Evolutionary conservation across 2,888 invertebrate genomes (phyloP).

Genomic region (Sussaba pulchella): DNA sequence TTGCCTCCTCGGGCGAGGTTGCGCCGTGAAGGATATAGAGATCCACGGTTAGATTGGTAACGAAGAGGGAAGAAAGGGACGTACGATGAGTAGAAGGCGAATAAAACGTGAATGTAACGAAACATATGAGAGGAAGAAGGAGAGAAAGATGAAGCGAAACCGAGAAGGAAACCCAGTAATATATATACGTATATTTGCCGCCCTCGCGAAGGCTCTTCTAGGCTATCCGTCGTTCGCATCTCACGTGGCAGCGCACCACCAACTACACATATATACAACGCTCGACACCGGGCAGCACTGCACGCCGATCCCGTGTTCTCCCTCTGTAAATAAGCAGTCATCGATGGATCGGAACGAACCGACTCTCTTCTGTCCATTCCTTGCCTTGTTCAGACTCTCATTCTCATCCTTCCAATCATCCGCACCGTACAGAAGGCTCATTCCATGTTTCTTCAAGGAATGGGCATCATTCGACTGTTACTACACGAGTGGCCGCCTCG

Average conservation of each 20-base stretch:
- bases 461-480: no score
- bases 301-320: conserved; percentile 74
- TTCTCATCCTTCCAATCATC: conserved; percentile 16
- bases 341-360: conserved; percentile 77
- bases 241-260: conserved; percentile 64
- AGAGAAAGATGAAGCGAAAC: conserved; percentile 13
- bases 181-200: conserved; percentile 63
- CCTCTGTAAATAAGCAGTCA: conserved; percentile 82
- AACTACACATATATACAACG: conserved; percentile 29
- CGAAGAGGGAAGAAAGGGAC: conserved; percentile 62
- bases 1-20: conserved; percentile 79
- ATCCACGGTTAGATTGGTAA: conserved; percentile 69
- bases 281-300: conserved; percentile 50
- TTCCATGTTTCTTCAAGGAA: neutral
- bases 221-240: conserved; percentile 70
- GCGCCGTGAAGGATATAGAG: conserved; percentile 68
- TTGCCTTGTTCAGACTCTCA: conserved; percentile 6
- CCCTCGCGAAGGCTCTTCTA: conserved; percentile 68
- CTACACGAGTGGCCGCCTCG: no score
- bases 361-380: conserved; percentile 44
- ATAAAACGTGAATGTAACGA: conserved; percentile 60
- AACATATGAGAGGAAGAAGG: conserved; percentile 51
- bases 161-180: conserved; percentile 62
- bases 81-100: conserved; percentile 62
- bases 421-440: conserved; percentile 11